Base-by-base conservation (phyloP, 2,888 invertebrate species). In the Phyllotreta cruciferae region DNA sequence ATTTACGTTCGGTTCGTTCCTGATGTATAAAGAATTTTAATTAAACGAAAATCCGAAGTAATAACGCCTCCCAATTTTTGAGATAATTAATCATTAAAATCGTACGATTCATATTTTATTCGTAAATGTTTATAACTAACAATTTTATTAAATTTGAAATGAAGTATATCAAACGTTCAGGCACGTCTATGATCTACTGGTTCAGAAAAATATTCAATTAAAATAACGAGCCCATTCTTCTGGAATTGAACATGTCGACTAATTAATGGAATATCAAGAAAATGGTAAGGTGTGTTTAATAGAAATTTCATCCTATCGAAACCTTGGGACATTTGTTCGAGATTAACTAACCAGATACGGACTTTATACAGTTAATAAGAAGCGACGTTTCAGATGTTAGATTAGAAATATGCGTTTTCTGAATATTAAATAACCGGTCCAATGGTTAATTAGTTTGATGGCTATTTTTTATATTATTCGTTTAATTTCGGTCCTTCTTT, bases 241-340 rank as follows among this genome's bases (percentile, higher is more conserved):
- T 10, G 13, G 14, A 47, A 47, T 1, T 47, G 14, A 14, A 14
- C 24, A 14, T 47, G 47, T 47, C 47, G 2, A 14, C 47, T 47
- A 47, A 47, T 47, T 47, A 47, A 47, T 14, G 47, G 11, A 47
- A 47, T 14, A 47, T 47, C 47, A 14, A 47, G 14, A 47, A 47
- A 47, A 6, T 47, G 14, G 47, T 47, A 47, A 47, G 47, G 47
- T 47, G 47, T 47, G 14, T 6, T 9, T 47, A 47, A 47, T 47
- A 47, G 14, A 47, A 24, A 47, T 47, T 10, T 47, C 47, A 9
- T 14, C 9, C 14, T 34, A 14, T 11, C 24, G 14, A 34, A 14
- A 7, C 47, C 47, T 13, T 6, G 24, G 14, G 47, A 14, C 47
- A 47, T 47, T 47, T 47, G 47, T 47, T 47, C 14, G 47, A 14